Base-by-base conservation (phyloP, 2,888 invertebrate species). In the Thelaira solivaga region DNA sequence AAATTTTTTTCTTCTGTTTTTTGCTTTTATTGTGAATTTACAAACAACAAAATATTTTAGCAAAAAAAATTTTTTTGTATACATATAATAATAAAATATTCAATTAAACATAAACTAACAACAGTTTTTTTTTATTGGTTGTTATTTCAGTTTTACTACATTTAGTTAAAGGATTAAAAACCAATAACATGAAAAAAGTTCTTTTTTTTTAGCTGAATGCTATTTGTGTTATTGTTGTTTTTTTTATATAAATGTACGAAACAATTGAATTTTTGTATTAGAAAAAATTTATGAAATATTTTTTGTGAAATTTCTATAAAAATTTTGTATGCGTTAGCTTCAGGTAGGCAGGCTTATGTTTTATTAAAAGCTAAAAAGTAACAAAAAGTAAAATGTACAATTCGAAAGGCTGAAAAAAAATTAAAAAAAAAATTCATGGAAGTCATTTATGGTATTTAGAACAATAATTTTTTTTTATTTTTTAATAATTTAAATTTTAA, bases 141-240 rank as follows among this genome's bases (percentile, higher is more conserved):
- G 13, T 22, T 36, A 36, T 13, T 65, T 18, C 5, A 29, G 16
- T 16, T 65, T 65, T 43, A 3, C 45, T n/a, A 53, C 55, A 55
- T 59, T 57, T 49, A 41, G 22, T 57, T 34, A 61, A 53, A 53
- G 74, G 67, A 68, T 68, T 75, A 53, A 75, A 61, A 61, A 68
- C 67, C 53, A 75, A 75, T 75, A 75, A 55, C 67, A 75, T 45
- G 67, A 22, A 64, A 64, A 64, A 29, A 26, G 10, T 31, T 7
- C 31, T 16, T 7, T 29, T 18, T 16, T 39, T 24, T 8, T 29
- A 3, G 20, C 47, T 31, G 18, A 6, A 26, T 36, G 36, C 45
- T 69, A 20, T 69, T 69, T 69, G 41, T 26, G 24, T 10, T 34
- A 36, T 67, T 69, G 8, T 41, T n/a, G n/a, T n/a, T n/a, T 51